Conservation (phyloP, 2,797 vertebrate genomes). For the Ataeniobius toweri region DNA sequence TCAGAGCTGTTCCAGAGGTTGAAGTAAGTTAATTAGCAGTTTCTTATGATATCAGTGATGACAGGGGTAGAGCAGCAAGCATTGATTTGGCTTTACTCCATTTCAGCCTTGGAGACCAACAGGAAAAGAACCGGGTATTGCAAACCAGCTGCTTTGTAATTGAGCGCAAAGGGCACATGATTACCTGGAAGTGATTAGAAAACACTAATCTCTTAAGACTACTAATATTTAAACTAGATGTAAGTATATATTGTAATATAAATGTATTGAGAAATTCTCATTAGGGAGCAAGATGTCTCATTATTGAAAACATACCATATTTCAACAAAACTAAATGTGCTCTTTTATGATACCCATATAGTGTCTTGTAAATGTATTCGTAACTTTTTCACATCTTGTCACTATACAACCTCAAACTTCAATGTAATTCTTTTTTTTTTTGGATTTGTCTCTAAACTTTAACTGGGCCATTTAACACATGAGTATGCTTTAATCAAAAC, state of each 20-base stretch:
- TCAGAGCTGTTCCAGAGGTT: constrained; percentile 86
- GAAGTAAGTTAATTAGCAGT: constrained; percentile 86
- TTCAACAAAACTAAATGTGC: no score
- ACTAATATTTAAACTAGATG: constrained; percentile 45
- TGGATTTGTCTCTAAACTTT: neutral
- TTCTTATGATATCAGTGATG: constrained; percentile 84
- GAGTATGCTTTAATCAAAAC: neutral
- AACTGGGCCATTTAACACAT: neutral
- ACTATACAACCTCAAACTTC: neutral
- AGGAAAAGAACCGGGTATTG: constrained; percentile 56
- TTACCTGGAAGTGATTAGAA: constrained; percentile 74
- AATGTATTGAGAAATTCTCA: constrained; percentile 1
- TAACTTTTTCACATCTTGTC: neutral
- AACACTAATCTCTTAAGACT: constrained; percentile 32
- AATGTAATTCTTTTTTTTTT: neutral
- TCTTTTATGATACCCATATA: no score
- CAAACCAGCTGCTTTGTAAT: constrained; percentile 45
- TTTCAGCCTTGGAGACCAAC: constrained; percentile 75
- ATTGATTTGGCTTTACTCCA: constrained; percentile 80
- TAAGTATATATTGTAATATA: constrained; percentile 23
- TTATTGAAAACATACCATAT: neutral
- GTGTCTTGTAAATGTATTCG: no score
- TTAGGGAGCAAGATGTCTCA: neutral
- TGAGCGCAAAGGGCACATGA: constrained; percentile 48
- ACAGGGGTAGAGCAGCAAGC: constrained; percentile 77